phyloP scores from a whole-genome alignment of 2,113 vertebrate species.

The Engraulis encrasicolus region DNA sequence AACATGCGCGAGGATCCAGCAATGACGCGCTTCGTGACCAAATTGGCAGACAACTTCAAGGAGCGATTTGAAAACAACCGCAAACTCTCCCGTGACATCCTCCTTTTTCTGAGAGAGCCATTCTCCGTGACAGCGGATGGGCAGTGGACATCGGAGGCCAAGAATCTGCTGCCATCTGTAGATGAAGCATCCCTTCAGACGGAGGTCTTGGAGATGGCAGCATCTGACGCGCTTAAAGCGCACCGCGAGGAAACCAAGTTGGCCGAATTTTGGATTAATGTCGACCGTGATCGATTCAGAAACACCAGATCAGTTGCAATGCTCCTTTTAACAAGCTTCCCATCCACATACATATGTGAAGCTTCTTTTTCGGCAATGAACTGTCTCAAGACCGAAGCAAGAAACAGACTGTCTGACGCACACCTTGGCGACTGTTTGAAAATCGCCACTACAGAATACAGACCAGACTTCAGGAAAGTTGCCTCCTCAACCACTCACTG shows the following conservation, averaged over 20 bases:
- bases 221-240: slow-evolving; percentile 6
- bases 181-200: too few species aligned
- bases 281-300: neutral
- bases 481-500: too few species aligned
- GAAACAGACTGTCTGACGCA: neutral
- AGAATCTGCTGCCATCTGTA: neutral
- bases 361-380: slow-evolving; percentile 10
- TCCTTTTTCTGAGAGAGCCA: too few species aligned
- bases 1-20: too few species aligned
- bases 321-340: slow-evolving; percentile 1
- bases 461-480: too few species aligned
- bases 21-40: too few species aligned
- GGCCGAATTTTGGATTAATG: too few species aligned
- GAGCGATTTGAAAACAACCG: neutral
- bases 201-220: slow-evolving; percentile 9
- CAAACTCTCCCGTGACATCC: slow-evolving; percentile 22
- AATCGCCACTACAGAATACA: too few species aligned
- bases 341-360: slow-evolving; percentile 30
- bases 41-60: slow-evolving; percentile 28
- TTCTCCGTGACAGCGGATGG: slow-evolving; percentile 20
- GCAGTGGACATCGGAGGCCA: slow-evolving; percentile 4
- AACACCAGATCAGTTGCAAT: neutral
- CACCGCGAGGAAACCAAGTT: slow-evolving; percentile 8
- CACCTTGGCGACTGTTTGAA: neutral
- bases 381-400: neutral